phyloP scores from a whole-genome alignment of 1,140 invertebrate genomes.

The Marisa cornuarietis region DNA sequence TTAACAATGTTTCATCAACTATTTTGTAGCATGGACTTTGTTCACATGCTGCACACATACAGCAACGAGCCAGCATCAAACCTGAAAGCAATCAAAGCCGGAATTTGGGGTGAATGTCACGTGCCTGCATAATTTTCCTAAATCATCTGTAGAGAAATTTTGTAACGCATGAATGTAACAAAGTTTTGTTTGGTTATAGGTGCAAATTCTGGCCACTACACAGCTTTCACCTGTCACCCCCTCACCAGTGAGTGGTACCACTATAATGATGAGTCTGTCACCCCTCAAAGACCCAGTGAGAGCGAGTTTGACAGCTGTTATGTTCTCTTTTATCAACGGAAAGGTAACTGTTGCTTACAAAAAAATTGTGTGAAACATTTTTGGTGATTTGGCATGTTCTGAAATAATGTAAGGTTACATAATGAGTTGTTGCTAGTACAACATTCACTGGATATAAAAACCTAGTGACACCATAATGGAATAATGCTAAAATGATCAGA shows the following conservation, averaged over 20 bases:
- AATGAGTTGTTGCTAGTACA: neutral
- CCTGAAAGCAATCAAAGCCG: no score
- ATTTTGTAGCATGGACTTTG: no score
- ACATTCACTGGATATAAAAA: neutral
- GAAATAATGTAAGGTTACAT: neutral
- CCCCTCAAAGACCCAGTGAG: conserved; percentile 71
- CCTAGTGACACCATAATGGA: neutral
- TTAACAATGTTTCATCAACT: no score
- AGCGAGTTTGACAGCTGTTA: conserved; percentile 76
- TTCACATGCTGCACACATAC: no score
- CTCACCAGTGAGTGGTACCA: conserved; percentile 80
- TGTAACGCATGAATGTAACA: no score
- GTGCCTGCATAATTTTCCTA: no score
- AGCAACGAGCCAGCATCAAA: no score
- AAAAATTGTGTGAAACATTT: neutral
- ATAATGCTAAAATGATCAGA: neutral
- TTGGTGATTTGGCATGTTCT: neutral
- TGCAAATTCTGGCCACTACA: conserved; percentile 77
- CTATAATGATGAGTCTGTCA: conserved; percentile 80
- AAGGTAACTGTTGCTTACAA: conserved; percentile 45
- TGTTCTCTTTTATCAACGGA: conserved; percentile 76
- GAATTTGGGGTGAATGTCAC: no score
- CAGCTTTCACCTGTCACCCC: conserved; percentile 78
- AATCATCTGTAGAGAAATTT: no score
- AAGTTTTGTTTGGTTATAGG: conserved; percentile 36